phyloP scores from a whole-genome alignment of 1,140 invertebrate genomes.

The Acromyrmex heyeri region DNA sequence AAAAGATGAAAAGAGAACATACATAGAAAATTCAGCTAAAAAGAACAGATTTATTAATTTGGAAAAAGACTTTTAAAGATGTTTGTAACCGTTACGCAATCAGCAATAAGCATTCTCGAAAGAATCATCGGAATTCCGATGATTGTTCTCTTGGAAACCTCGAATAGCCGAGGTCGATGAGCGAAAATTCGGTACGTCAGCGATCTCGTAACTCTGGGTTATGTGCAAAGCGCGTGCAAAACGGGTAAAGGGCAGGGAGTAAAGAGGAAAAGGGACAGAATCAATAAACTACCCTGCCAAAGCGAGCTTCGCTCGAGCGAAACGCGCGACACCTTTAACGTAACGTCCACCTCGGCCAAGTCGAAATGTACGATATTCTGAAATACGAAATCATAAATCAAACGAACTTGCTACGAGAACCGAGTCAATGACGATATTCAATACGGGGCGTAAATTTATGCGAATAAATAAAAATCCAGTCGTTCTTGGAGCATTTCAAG shows the following conservation, averaged over 20 bases:
- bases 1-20: background rate
- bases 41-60: background rate
- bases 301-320: conserved; percentile 44
- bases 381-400: conserved; percentile 54
- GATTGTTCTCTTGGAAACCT: conserved; percentile 27
- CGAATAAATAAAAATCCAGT: conserved; percentile 28
- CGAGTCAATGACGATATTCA: conserved; percentile 9
- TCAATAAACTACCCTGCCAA: conserved; percentile 46
- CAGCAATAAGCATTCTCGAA: background rate
- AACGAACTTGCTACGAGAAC: background rate
- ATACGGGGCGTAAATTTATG: background rate
- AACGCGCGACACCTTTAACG: conserved; percentile 52
- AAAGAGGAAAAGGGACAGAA: conserved; percentile 52
- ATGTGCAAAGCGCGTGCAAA: conserved; percentile 54
- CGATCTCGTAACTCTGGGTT: conserved; percentile 54
- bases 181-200: conserved; percentile 54
- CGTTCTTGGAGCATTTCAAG: background rate
- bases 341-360: conserved; percentile 12
- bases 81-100: background rate
- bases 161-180: background rate
- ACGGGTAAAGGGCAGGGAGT: conserved; percentile 50
- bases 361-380: conserved; percentile 36
- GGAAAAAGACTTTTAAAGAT: background rate
- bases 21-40: background rate
- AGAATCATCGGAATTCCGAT: conserved; percentile 1